Evolutionary conservation across 1,140 invertebrate species (phyloP), one percentile per base, ranked within the genome.

Genomic region (Pseudomyrmex concolor): DNA sequence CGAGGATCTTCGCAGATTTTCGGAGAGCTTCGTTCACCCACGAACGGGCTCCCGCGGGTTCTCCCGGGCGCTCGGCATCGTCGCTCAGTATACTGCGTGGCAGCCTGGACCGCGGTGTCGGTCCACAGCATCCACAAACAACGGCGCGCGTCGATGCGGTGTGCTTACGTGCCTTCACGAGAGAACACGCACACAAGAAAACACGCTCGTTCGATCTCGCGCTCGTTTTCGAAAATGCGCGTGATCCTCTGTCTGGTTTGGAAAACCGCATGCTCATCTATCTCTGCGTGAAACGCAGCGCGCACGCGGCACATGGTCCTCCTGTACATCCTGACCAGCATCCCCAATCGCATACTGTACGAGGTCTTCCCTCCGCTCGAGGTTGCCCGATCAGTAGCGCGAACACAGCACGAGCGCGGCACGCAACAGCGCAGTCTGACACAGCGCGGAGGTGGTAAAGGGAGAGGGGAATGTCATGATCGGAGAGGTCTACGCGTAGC

Each of bases 1-100:
- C 90, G 92, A 90, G 91, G 91, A 92, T 92, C 92, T 93, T 92
- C 91, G 92, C 92, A 89, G 89, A 90, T 90, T 92, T 93, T 93
- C 92, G 91, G 90, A 70, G 86, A 86, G 85, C 86, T 91, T 91
- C 90, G 91, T 89, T 87, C 82, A 68, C 68, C 87, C 85, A 89
- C 88, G 73, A 66, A 77, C 63, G 67, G 76, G 76, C 76, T 80
- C 76, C 76, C 76, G 76, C 76, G 88, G 87, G 74, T 89, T 89
- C 89, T 87, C 85, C 89, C 87, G 88, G 88, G 89, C 88, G 73
- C 76, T 83, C 80, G 80, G 74, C 78, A 84, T 55, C 70, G 19
- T 54, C 63, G 85, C 85, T 89, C 87, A 89, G 87, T 89, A 48
- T 64, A 88, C 80, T 84, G 87, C 87, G 87, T 84, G 83, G 89